Base-by-base conservation (phyloP, 2,113 vertebrate species). In the Anhinga anhinga region DNA sequence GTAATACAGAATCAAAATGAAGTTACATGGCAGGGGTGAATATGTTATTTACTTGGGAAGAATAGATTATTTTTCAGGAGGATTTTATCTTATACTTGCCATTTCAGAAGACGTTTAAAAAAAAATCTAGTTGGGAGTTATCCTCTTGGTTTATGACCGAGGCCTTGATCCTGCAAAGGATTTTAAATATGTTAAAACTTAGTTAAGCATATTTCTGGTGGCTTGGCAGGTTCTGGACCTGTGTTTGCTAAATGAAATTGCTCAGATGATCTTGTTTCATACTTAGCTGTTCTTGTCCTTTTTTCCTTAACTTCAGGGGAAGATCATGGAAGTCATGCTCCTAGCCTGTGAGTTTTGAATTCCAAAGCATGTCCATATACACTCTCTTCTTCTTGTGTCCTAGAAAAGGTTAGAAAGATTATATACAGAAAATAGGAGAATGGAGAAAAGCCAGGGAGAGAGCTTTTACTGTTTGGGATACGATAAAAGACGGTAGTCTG, bases 1-100 rank as follows among this genome's bases (percentile, higher is more conserved):
- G 91, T 95, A 77, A 94, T 94, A 93, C 74, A 81, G 74, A 79
- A 90, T 88, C 63, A 86, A 96, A 96, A 95, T 95, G 79, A 95
- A 95, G 82, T 91, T 94, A 91, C 59, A 52, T 88, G 71, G 62
- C 32, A 73, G 67, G 8, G 18, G 32, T 88, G 88, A 92, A 65
- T 92, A 45, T 38, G 88, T 93, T 95, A 89, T 95, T 95, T 97
- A 83, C 76, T 90, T 89, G 50, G 73, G 36, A 95, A 95, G 58
- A 94, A 95, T 53, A 85, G 86, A 85, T 94, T 94, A 94, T 93
- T 94, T 58, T 83, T 95, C 59, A 59, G 86, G 67, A 91, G 70
- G 74, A 86, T 97, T 96, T 95, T 95, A 90, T 93, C 89, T 94
- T 96, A 87, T 80, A 50, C 10, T 25, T 85, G 49, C 34, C 23